Base-by-base conservation (phyloP, 2,888 invertebrate species). In the Agriopis marginaria region DNA sequence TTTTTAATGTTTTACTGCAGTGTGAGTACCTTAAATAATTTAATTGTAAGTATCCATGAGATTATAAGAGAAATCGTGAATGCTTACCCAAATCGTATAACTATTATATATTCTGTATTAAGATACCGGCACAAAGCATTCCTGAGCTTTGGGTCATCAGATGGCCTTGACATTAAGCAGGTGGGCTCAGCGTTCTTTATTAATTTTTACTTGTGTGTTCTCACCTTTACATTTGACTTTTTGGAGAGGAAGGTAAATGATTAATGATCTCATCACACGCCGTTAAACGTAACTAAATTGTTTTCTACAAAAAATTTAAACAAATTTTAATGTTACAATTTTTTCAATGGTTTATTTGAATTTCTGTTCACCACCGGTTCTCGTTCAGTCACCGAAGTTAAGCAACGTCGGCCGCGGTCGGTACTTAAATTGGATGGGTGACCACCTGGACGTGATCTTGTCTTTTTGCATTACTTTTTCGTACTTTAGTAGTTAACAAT, bases 301-400 rank as follows among this genome's bases (percentile, higher is more conserved):
- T 47, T 59, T 59, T 10, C 8, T 53, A 10, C 12, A 39, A 45
- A 8, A 49, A 6, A 7, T 5, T 8, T 8, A 14, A n/a, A 14
- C 14, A 39, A 32, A 3, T 32, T 5, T 32, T 32, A 3, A 5
- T 32, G 4, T 32, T 32, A 32, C 4, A 3, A 5, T 0, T 0
- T 32, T 32, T 32, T 32, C 32, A 4, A 32, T 32, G 32, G 32
- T 32, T 32, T 32, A 32, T 32, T 32, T 32, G 32, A 23, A 23
- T 32, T 32, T 32, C 1, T 32, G 1, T 32, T 32, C 32, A 32
- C 32, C 86, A 87, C 88, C 87, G 86, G 86, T 87, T 88, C 87
- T 88, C 88, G 88, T 89, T 87, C 88, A 87, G 89, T 89, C 88
- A 89, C 88, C 87, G 89, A 88, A 88, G 87, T 88, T 86, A 89